phyloP scores from a whole-genome alignment of 2,888 invertebrate genomes.

The Anthrax anthrax region DNA sequence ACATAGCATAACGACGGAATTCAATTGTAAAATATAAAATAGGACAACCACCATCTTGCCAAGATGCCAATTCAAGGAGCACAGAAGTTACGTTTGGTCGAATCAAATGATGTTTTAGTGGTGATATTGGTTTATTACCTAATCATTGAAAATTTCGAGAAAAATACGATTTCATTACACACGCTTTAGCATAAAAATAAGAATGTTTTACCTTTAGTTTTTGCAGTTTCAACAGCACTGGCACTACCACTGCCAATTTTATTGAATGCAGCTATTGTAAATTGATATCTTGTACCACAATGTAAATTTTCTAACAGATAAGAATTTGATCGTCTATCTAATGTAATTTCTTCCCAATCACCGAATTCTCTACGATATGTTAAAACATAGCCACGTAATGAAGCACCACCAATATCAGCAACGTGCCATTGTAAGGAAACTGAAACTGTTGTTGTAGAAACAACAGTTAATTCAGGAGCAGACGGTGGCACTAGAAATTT shows the following conservation, averaged over 20 bases:
- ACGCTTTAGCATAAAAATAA: too few relatives aligned
- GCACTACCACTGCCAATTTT: slow-evolving; percentile 58
- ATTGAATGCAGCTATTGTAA: slow-evolving; percentile 60
- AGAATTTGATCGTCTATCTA: slow-evolving; percentile 40
- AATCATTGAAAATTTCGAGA: neutral
- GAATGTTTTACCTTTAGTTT: slow-evolving; percentile 50
- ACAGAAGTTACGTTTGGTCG: slow-evolving; percentile 63
- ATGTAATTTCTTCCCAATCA: slow-evolving; percentile 40
- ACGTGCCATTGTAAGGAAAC: slow-evolving; percentile 39
- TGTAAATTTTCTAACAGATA: slow-evolving; percentile 56
- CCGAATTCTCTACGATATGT: slow-evolving; percentile 38
- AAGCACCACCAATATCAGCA: slow-evolving; percentile 40
- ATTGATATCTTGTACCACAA: slow-evolving; percentile 64
- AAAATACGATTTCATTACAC: too few relatives aligned
- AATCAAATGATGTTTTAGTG: slow-evolving; percentile 55
- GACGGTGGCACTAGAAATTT: slow-evolving; percentile 39
- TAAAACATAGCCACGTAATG: slow-evolving; percentile 39
- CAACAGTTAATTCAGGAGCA: slow-evolving; percentile 37
- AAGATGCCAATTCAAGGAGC: slow-evolving; percentile 58
- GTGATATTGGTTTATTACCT: slow-evolving; percentile 45
- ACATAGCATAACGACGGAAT: slow-evolving; percentile 23
- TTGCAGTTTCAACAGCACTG: slow-evolving; percentile 50
- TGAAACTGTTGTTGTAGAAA: slow-evolving; percentile 37
- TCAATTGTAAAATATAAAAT: slow-evolving; percentile 50
- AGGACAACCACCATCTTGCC: slow-evolving; percentile 71